These are phyloP conservation scores for Delia radicum DNA, from an alignment of 1,140 invertebrate species.

Conservation along the genomic window DNA sequence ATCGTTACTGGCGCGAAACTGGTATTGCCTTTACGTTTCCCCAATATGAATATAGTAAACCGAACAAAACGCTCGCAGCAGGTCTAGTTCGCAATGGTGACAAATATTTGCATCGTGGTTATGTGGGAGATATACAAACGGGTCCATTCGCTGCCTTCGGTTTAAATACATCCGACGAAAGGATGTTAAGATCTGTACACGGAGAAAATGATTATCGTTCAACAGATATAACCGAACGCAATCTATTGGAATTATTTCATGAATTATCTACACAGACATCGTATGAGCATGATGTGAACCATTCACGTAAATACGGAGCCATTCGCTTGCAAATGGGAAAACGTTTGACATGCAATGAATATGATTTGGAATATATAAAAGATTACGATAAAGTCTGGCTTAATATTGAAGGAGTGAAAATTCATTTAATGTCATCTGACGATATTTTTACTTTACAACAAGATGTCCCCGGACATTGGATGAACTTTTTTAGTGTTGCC, in stretches of 20 bases:
- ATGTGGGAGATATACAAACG: slow-evolving; percentile 79
- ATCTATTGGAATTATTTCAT: slow-evolving; percentile 66
- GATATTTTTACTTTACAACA: slow-evolving; percentile 58
- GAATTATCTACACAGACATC: slow-evolving; percentile 61
- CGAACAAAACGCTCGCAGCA: slow-evolving; percentile 75
- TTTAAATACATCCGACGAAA: slow-evolving; percentile 67
- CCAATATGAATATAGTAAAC: slow-evolving; percentile 73
- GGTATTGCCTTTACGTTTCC: slow-evolving; percentile 83
- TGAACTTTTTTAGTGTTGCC: slow-evolving; percentile 61
- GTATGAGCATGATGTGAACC: slow-evolving; percentile 58
- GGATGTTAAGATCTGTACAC: slow-evolving; percentile 62
- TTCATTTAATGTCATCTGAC: slow-evolving; percentile 62
- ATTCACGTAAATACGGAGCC: slow-evolving; percentile 58
- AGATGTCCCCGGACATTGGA: slow-evolving; percentile 57
- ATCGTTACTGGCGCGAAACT: slow-evolving; percentile 77
- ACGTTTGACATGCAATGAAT: slow-evolving; percentile 55
- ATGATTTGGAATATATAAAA: slow-evolving; percentile 48
- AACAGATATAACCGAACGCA: slow-evolving; percentile 67
- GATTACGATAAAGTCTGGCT: slow-evolving; percentile 59
- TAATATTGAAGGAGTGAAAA: slow-evolving; percentile 57
- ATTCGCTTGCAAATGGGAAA: slow-evolving; percentile 57
- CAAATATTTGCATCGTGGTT: slow-evolving; percentile 68
- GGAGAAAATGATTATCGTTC: slow-evolving; percentile 63
- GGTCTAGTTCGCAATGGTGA: slow-evolving; percentile 64
- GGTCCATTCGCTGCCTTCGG: slow-evolving; percentile 80